Evolutionary conservation across 2,888 invertebrate genomes (phyloP).

Genomic region (Colletes collaris): DNA sequence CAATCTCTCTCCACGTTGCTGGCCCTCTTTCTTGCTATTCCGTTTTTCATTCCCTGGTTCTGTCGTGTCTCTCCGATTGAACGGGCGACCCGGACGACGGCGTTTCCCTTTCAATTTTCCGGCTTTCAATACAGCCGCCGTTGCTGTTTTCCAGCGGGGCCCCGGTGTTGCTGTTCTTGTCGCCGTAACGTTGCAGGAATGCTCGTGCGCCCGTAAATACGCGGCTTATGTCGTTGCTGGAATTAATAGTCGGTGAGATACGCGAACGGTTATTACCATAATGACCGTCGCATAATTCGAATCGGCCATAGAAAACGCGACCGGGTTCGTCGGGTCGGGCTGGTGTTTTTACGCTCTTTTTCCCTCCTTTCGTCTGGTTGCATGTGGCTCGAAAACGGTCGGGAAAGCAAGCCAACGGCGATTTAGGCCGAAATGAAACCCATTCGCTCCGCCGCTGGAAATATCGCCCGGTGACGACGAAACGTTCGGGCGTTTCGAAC

Average conservation of each 20-base stretch:
- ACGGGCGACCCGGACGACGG: conserved; percentile 43
- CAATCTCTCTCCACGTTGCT: background rate
- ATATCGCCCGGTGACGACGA: conserved; percentile 13
- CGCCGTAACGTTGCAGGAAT: conserved; percentile 28
- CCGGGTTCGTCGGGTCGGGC: conserved; percentile 24
- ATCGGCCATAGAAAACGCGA: conserved; percentile 57
- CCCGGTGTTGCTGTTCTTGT: conserved; percentile 21
- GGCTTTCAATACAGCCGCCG: conserved; percentile 68
- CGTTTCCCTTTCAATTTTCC: conserved; percentile 76
- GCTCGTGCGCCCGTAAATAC: conserved; percentile 56
- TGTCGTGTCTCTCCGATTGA: conserved; percentile 54
- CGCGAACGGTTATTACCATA: conserved; percentile 74
- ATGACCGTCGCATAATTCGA: conserved; percentile 69
- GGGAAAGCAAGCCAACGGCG: conserved; percentile 2
- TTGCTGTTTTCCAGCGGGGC: conserved; percentile 48
- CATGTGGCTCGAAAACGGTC: conserved; percentile 3
- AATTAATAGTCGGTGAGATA: conserved; percentile 73
- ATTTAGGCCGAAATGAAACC: conserved; percentile 31
- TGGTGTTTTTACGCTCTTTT: conserved; percentile 19
- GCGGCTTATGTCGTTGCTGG: conserved; percentile 53
- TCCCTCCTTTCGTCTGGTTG: background rate
- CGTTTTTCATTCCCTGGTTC: conserved; percentile 2
- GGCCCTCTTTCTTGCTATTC: background rate
- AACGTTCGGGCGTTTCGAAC: conserved; percentile 24
- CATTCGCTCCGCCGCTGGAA: conserved; percentile 1